phyloP scores from a whole-genome alignment of 35 echinoderm and acorn worm species.

The Acanthaster planci region DNA sequence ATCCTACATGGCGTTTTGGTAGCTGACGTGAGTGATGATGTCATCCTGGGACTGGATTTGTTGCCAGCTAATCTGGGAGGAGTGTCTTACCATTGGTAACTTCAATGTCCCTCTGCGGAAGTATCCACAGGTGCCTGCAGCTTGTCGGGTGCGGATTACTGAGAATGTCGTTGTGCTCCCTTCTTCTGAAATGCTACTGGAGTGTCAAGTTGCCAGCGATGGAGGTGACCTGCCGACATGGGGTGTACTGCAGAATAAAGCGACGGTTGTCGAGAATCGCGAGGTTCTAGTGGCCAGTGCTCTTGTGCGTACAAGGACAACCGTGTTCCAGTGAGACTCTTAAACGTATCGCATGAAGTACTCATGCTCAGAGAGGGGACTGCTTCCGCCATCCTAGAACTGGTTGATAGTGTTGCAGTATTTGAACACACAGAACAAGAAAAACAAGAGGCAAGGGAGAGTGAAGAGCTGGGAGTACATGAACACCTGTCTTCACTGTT shows the following conservation, averaged over 20 bases:
- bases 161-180: too few relatives aligned
- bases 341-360: too few relatives aligned
- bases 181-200: too few relatives aligned
- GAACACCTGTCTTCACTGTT: neutral
- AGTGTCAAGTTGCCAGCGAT: neutral
- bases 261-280: neutral
- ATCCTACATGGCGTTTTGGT: neutral
- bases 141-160: neutral
- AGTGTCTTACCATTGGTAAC: conserved; percentile 1
- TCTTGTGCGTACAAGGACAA: neutral
- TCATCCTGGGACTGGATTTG: conserved; percentile 53
- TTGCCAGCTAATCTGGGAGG: neutral
- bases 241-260: neutral
- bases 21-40: conserved; percentile 32
- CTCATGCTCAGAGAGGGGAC: neutral
- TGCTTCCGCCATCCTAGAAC: too few relatives aligned
- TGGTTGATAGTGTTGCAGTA: conserved; percentile 24
- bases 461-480: neutral
- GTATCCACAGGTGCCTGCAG: neutral
- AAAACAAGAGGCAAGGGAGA: neutral
- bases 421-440: neutral
- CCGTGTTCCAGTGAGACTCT: neutral
- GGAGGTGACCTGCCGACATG: conserved; percentile 14
- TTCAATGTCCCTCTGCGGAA: neutral
- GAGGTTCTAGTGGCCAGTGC: neutral